Conservation (phyloP, 1,140 invertebrate species). For the fruit fly (Drosophila melanogaster) region DNA sequence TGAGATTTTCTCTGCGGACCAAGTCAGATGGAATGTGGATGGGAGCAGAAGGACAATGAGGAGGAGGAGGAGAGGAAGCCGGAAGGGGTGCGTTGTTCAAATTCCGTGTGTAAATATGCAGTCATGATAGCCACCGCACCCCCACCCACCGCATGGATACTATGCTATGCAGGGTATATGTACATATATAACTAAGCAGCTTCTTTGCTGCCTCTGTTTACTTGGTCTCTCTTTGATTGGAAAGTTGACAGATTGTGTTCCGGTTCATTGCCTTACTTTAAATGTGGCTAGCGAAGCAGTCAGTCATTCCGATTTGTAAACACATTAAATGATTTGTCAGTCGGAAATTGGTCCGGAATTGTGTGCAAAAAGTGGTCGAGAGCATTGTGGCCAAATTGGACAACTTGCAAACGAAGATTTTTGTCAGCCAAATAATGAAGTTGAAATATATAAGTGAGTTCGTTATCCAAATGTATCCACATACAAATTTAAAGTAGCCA, state of each 20-base stretch:
- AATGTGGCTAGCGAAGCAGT: constrained; percentile 27
- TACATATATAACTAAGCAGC: constrained; percentile 13
- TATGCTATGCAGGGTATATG: background rate
- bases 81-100: constrained; percentile 24
- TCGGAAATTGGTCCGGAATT: constrained; percentile 16
- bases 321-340: constrained; percentile 42
- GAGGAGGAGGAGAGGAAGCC: constrained; percentile 13
- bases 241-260: constrained; percentile 33
- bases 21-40: constrained; percentile 19
- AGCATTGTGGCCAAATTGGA: constrained; percentile 4
- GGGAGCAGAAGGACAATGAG: constrained; percentile 7
- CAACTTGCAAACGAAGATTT: constrained; percentile 14
- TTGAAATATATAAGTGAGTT: background rate
- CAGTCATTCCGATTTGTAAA: constrained; percentile 33
- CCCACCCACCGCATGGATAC: background rate
- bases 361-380: constrained; percentile 6
- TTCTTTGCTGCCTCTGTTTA: constrained; percentile 37
- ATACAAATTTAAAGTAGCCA: too few species aligned
- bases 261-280: constrained; percentile 16
- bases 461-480: background rate
- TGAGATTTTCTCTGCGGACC: constrained; percentile 83
- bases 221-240: constrained; percentile 46
- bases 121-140: constrained; percentile 35
- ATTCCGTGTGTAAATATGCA: constrained; percentile 49
- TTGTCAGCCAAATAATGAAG: background rate